Evolutionary conservation across 2,113 vertebrate species (phyloP).

Genomic region (Plectropomus leopardus): DNA sequence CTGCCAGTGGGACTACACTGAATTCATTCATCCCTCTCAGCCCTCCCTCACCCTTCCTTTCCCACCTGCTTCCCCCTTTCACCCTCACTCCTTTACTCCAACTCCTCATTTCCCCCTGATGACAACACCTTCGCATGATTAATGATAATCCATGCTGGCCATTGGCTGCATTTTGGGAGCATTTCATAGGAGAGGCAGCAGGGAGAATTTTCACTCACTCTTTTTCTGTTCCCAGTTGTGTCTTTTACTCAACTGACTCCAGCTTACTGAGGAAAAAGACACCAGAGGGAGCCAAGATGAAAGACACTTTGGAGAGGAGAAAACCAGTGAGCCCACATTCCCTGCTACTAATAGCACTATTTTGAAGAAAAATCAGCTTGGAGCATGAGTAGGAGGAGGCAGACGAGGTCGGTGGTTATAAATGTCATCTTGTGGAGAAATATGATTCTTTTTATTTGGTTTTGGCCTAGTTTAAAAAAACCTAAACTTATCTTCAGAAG

Average conservation of each 20-base stretch:
- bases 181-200: conserved; percentile 56
- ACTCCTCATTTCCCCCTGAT: conserved; percentile 49
- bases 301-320: conserved; percentile 73
- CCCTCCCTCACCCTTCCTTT: conserved; percentile 45
- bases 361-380: conserved; percentile 65
- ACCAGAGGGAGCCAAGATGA: conserved; percentile 77
- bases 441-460: conserved; percentile 47
- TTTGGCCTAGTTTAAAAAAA: conserved; percentile 55
- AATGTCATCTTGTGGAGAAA: conserved; percentile 56
- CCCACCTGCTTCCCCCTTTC: conserved; percentile 68
- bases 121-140: conserved; percentile 64
- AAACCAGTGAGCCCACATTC: conserved; percentile 68
- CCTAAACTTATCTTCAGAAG: conserved; percentile 42
- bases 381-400: conserved; percentile 62
- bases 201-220: conserved; percentile 57
- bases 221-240: conserved; percentile 65
- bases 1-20: conserved; percentile 70
- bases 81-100: conserved; percentile 31
- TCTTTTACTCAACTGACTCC: conserved; percentile 76
- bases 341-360: conserved; percentile 70
- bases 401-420: conserved; percentile 58
- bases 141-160: conserved; percentile 63
- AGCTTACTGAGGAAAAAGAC: conserved; percentile 72
- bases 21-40: conserved; percentile 69
- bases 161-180: conserved; percentile 49